Evolutionary conservation across 2,797 vertebrate species (phyloP), one percentile per base, ranked within the genome.

Genomic region (Schizopygopsis malacanthus): DNA sequence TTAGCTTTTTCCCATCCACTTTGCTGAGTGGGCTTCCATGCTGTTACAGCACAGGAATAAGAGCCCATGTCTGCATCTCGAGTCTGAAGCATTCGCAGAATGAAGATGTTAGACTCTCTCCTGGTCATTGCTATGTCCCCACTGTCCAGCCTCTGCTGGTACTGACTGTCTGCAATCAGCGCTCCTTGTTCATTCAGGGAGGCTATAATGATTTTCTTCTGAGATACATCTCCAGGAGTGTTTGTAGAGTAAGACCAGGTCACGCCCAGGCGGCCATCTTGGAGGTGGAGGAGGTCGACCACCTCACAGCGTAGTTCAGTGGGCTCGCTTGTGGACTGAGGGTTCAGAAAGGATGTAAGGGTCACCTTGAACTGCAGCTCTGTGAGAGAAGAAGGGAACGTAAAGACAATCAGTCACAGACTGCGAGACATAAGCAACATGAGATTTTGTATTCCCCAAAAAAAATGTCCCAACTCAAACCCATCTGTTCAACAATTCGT

Each of bases 91-190:
- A 97, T 92, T 37, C 94, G 93, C 90, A 97, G 92, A 37, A 82
- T 93, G 91, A 97, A 97, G 0, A 89, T 92, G 87, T 93, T 86
- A 1, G 52, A 52, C 3, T 87, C 86, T 82, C 89, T 93, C 69
- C 94, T 95, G n/a, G 82, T 94, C 69, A 96, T 93, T 70, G 95
- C 94, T 2, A 97, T 92, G 85, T 94, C 94, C 28, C 96, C 96
- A 0, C 92, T 93, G 82, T 92, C 93, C 87, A 94, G 91, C 12
- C 95, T 77, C 45, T 93, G 91, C 85, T 77, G 92, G 91, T 93
- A 95, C 65, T 88, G 90, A 18, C 91, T 91, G 22, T 94, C 95
- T 0, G 84, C 91, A 0, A 89, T 87, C 2, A 97, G 88, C 0
- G 93, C 93, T 91, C 96, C 96, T 86, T 95, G 94, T 77, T 94